Evolutionary conservation across 1,140 invertebrate genomes (phyloP), one percentile per base, ranked within the genome.

Genomic region (Orchestia grillus): DNA sequence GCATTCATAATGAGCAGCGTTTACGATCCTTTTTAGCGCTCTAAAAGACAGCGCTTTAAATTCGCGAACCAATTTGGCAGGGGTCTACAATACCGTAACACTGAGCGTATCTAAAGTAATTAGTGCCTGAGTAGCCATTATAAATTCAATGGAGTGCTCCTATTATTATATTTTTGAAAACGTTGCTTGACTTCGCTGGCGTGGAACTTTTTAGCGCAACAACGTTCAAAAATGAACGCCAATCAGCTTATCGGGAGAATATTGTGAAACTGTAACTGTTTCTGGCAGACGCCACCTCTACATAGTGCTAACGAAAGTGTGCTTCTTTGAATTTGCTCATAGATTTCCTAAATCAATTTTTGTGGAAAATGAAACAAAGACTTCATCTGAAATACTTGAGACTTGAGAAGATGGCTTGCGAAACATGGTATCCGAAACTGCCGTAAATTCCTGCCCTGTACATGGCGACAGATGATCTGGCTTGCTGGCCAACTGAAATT

Each of bases 1-100:
- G 92, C 92, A 94, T 94, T 45, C 92, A n/a, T 45, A 94, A 94
- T 94, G 92, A 94, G 92, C 44, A 40, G 44, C 92, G 36, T 94
- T 94, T 94, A 94, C 92, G 92, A 94, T 94, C 44, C 43, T 44
- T 47, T 90, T 94, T 44, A n/a, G 44, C 8, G 92, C 92, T 47
- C 40, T 4, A 94, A 94, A 94, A 94, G 47, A 92, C 36, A 44
- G 36, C 36, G 6, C 92, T 94, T 44, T 94, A 94, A 94, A 94
- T 94, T 94, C 47, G 92, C 92, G 44, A n/a, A 94, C 43, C 44
- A 94, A 94, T 94, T 94, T 94, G 92, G 92, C 44, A n/a, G 11
- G 44, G 36, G 43, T 47, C 43, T 44, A 45, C 92, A 42, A 40
- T 47, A 44, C 40, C 44, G 44, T 45, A 47, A 94, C 47, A 94